A percentile compares a stretch with the other conserved stretches of the same genome.
Evolutionary conservation across 2,113 vertebrate species (phyloP).

Genomic region (Cichladusa arquata): DNA sequence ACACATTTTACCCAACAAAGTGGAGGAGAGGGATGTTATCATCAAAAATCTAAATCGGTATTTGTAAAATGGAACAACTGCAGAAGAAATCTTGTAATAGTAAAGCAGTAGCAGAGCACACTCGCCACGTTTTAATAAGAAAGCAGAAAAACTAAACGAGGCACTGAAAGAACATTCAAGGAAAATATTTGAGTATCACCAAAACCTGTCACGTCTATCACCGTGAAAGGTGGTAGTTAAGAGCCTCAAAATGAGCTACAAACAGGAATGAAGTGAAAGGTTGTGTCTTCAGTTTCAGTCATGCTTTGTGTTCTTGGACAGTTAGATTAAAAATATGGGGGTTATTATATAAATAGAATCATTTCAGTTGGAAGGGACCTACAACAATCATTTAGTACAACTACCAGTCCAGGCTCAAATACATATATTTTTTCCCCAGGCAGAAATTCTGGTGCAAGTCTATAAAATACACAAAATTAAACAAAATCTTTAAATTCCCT

Average conservation of each 20-base stretch:
- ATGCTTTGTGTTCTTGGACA: neutral
- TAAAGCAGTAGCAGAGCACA: neutral
- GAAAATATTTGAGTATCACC: neutral
- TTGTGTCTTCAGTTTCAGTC: neutral
- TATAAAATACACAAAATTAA: neutral
- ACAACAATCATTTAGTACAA: neutral
- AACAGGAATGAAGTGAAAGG: neutral
- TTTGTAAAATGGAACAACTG: neutral
- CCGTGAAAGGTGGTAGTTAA: neutral
- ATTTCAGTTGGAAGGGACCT: neutral
- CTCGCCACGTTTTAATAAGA: neutral
- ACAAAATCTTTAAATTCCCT: neutral
- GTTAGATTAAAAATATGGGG: neutral
- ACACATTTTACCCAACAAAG: neutral
- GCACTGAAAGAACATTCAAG: neutral
- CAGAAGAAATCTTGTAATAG: neutral
- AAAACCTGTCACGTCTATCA: neutral
- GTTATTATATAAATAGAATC: neutral
- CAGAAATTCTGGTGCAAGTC: neutral
- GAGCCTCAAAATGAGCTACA: neutral
- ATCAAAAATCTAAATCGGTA: neutral
- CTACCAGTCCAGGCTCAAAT: neutral
- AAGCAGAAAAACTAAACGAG: neutral
- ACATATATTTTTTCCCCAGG: neutral
- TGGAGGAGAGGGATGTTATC: fast-evolving